These are phyloP conservation scores for Empidonax alnorum DNA, from an alignment of 2,113 vertebrate species.

Conservation along the genomic window DNA sequence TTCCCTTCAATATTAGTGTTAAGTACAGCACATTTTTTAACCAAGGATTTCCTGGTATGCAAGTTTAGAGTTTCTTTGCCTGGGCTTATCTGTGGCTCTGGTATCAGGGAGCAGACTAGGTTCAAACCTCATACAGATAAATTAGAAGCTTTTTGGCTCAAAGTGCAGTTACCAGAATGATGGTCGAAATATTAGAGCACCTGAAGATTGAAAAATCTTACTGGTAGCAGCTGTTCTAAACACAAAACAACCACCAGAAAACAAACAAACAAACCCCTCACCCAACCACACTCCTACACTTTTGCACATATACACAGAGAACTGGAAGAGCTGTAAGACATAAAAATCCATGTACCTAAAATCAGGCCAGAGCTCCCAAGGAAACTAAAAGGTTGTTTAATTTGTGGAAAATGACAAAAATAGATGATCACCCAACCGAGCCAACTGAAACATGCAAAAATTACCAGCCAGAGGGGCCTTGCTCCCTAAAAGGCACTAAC, in stretches of 20 bases:
- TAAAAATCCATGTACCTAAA: background rate
- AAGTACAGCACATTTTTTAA: background rate
- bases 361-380: background rate
- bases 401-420: background rate
- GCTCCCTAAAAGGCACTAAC: conserved; percentile 5
- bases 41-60: background rate
- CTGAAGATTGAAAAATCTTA: background rate
- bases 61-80: background rate
- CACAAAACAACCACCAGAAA: background rate
- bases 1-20: background rate
- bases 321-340: background rate
- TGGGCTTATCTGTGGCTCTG: background rate
- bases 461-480: background rate
- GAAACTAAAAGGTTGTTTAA: background rate
- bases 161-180: background rate
- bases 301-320: background rate
- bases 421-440: background rate
- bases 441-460: background rate
- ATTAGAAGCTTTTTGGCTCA: background rate
- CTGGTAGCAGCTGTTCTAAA: background rate
- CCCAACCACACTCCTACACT: background rate
- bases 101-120: background rate
- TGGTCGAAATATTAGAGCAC: background rate
- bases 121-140: background rate
- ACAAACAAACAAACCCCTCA: background rate